phyloP scores from a whole-genome alignment of 2,113 vertebrate species.

The Rutilus rutilus region DNA sequence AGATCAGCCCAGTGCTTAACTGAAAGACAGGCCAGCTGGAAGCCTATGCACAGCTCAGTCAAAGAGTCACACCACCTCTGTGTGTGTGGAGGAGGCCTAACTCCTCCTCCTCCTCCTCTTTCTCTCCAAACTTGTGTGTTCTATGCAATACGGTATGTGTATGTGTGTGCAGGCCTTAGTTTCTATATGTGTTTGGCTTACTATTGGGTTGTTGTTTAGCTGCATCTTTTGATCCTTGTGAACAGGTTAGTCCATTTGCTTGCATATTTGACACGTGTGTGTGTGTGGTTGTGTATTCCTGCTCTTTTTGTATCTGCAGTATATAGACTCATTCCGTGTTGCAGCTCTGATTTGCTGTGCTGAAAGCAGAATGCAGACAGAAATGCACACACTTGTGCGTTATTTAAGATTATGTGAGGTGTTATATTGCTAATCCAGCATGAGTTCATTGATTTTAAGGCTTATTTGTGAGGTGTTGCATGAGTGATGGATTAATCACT shows the following conservation, averaged over 20 bases:
- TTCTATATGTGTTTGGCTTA: conserved; percentile 5
- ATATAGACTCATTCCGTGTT: not conserved
- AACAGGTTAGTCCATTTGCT: conserved; percentile 39
- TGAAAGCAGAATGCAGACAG: not conserved
- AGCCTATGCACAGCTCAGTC: conserved; percentile 44
- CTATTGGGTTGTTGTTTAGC: conserved; percentile 12
- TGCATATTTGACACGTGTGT: not conserved
- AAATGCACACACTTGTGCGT: not conserved
- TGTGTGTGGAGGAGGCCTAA: conserved; percentile 35
- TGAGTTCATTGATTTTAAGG: not conserved
- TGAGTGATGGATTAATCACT: not conserved
- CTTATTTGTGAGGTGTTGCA: conserved; percentile 6
- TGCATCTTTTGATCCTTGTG: conserved; percentile 15
- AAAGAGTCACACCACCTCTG: conserved; percentile 44
- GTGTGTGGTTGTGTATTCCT: not conserved
- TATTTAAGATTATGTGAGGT: not conserved
- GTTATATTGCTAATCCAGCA: not conserved
- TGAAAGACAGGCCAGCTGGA: conserved; percentile 61
- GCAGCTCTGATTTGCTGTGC: not conserved
- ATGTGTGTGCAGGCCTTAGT: conserved; percentile 21
- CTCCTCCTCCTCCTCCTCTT: conserved; percentile 35
- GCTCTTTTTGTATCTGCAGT: not conserved
- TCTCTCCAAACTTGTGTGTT: conserved; percentile 7
- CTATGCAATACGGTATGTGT: conserved; percentile 21
- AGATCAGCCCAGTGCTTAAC: conserved; percentile 42